A percentile compares a stretch with the other conserved stretches of the same genome.
These are phyloP conservation scores for Benitochromis conjunctus DNA, from an alignment of 2,113 vertebrate species.

Conservation along the genomic window DNA sequence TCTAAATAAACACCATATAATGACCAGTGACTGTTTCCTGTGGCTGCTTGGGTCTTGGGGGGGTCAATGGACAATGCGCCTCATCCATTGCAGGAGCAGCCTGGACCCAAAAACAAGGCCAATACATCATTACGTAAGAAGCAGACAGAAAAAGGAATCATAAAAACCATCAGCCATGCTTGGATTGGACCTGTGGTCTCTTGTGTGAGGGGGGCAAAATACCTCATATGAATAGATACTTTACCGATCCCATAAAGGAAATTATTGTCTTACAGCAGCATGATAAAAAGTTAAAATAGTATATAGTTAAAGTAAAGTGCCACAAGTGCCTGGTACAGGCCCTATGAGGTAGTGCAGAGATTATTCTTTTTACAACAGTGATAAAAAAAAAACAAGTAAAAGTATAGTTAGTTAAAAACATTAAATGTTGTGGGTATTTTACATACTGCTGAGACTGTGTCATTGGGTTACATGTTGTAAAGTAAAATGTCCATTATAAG, in stretches of 20 bases:
- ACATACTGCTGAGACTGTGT: neutral
- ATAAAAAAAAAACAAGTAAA: neutral
- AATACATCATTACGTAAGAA: rapidly evolving
- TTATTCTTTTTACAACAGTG: neutral
- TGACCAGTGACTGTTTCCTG: neutral
- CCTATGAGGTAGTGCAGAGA: neutral
- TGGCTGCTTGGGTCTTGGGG: neutral
- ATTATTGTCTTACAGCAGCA: neutral
- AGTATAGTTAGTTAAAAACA: neutral
- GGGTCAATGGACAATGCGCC: neutral
- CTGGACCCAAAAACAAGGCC: neutral
- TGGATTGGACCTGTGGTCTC: neutral
- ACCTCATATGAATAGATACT: rapidly evolving
- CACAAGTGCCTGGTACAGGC: rapidly evolving
- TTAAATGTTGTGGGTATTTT: neutral
- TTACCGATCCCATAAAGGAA: neutral
- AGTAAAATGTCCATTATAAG: neutral
- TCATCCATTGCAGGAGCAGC: neutral
- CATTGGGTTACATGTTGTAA: neutral
- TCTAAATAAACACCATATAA: neutral
- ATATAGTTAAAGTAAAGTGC: neutral
- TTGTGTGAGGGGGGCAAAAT: neutral
- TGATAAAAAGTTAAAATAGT: neutral
- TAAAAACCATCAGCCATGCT: neutral
- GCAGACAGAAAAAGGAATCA: neutral